Base-by-base conservation (phyloP, 2,797 vertebrate genomes). In the Adelosebastes latens region DNA sequence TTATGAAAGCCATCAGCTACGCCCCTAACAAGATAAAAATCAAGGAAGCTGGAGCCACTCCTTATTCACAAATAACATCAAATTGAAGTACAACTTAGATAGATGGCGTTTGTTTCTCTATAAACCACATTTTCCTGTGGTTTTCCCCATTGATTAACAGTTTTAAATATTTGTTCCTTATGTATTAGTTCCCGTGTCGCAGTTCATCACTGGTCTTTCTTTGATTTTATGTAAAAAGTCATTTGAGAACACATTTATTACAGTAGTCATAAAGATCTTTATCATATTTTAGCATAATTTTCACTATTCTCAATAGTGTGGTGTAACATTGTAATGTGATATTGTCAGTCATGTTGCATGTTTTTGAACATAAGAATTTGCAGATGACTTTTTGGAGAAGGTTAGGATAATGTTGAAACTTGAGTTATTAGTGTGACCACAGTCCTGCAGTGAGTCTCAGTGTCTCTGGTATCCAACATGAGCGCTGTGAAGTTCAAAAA, bases 21-120 rank as follows among this genome's bases (percentile, higher is more conserved):
- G 53, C 20, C 64, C 10, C 4, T 46, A 22, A 34, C 20, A n/a
- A 76, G 75, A 87, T 82, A 65, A 71, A 63, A 60, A 81, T 84
- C 82, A 72, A 74, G 75, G 75, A 82, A 73, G 53, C 22, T 53
- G 31, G 53, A 81, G 42, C 79, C 64, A 62, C 80, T 79, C 77
- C 78, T 78, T 42, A 1, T 77, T 70, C 5, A 0, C 65, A 75
- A 66, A 77, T 61, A 72, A 59, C 29, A 63, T 79, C 32, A 49
- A 53, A 49, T 8, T 56, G 24, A 81, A 83, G 72, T 27, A 27
- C 39, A 75, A 20, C 46, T 24, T 32, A 9, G 29, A 60, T 60
- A 31, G 16, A 5, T 20, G 27, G 24, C 2, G 12, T 56, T 56
- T 58, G 55, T 7, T 58, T 25, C 55, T 58, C 56, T 58, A 27